Evolutionary conservation across 2,888 invertebrate species (phyloP), one percentile per base, ranked within the genome.

Genomic region (Stramonita haemastoma): DNA sequence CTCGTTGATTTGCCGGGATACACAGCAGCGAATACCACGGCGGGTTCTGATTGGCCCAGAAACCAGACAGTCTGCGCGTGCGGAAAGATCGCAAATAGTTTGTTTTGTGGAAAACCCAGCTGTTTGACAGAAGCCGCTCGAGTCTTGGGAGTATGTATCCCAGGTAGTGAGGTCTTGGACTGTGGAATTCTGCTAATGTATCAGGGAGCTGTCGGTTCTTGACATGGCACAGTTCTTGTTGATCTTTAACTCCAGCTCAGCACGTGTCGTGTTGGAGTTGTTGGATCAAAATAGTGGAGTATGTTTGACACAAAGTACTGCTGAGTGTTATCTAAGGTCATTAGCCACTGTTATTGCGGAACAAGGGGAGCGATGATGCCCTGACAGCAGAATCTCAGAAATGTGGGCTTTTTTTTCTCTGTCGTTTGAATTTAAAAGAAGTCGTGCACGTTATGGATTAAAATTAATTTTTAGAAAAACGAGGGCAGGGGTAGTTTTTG

Each of bases 1-100:
- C 29, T n/a, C 46, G 79, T 11, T 22, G 57, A 13, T 87, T 87
- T 87, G 87, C 87, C 56, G 79, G 87, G 77, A 56, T 73, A 87
- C 87, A 22, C 29, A 1, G 79, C 77, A 79, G 87, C 79, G 79
- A 87, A 77, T 87, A n/a, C 87, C 77, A 29, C 26, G 29, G 46
- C 56, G 79, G 79, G 6, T 17, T 56, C 79, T 73, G 36, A 77
- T 56, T 77, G 36, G 77, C 87, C 87, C 70, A 66, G 46, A 73
- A 34, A 87, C 87, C 36, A 46, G 15, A 26, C 26, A 36, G 46
- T 11, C 11, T 32, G 86, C 46, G 86, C 86, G 66, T 86, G 86
- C 46, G 60, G 29, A 60, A 86, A 60, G 86, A 56, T n/a, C 86
- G 60, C 60, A 86, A 60, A 86, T 86, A 57, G 86, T 60, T 86